Conservation (phyloP, 2,797 vertebrate genomes). For the Phoeniculus purpureus region DNA sequence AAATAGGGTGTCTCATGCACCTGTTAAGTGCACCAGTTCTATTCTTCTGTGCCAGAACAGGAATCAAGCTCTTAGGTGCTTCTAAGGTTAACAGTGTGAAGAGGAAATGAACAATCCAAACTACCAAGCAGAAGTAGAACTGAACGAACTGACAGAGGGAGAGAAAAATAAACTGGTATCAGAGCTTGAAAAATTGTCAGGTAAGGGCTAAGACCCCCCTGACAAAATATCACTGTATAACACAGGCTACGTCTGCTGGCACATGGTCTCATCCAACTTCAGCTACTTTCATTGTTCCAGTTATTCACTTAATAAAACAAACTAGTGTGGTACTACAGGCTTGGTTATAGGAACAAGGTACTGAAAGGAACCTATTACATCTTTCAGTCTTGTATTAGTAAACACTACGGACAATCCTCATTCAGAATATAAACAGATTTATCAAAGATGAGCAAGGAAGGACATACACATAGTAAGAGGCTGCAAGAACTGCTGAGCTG, state of each 20-base stretch:
- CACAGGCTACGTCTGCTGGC: not conserved
- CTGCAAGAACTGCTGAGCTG: not conserved
- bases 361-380: not conserved
- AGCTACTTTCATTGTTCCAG: not conserved
- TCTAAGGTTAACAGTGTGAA: slow-evolving; percentile 78
- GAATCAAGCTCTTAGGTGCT: slow-evolving; percentile 74
- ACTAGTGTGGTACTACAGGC: not conserved
- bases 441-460: not conserved
- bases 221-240: not conserved
- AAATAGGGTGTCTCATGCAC: not conserved
- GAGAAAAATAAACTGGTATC: slow-evolving; percentile 74
- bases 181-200: slow-evolving; percentile 73
- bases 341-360: not conserved
- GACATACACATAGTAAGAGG: not conserved
- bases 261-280: accelerated
- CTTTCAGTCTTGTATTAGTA: not conserved
- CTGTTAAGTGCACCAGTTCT: not conserved
- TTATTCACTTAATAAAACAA: not conserved
- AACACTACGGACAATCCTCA: not conserved
- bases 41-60: slow-evolving; percentile 64
- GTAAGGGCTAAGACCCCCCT: not conserved
- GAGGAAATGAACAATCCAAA: slow-evolving; percentile 67
- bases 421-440: not conserved
- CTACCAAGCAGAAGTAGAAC: slow-evolving; percentile 71
- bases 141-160: slow-evolving; percentile 72